A percentile compares a stretch with the other conserved stretches of the same genome.
Conservation (phyloP, 2,113 vertebrate genomes). For the Scomber japonicus region DNA sequence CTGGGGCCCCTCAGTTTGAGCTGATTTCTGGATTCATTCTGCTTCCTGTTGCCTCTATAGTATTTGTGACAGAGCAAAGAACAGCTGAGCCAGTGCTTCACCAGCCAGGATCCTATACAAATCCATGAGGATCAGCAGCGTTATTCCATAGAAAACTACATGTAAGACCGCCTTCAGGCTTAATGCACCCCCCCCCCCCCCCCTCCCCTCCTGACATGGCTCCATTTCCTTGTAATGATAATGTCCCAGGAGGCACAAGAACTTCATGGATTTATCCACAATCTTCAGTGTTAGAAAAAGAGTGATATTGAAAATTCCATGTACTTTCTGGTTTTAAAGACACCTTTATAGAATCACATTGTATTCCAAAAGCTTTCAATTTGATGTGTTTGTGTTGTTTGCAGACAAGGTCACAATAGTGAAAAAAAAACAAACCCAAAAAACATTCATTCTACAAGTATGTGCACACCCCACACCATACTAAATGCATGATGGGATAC, state of each 20-base stretch:
- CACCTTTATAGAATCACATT: not conserved
- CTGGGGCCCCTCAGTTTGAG: not conserved
- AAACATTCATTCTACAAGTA: not conserved
- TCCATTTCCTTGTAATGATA: conserved; percentile 41
- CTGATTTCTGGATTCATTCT: not conserved
- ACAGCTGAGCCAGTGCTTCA: not conserved
- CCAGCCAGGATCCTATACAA: conserved; percentile 8
- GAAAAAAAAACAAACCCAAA: not conserved
- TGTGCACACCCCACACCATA: not conserved
- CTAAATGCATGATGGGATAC: conserved; percentile 35
- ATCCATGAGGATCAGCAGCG: conserved; percentile 30
- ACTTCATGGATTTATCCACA: conserved; percentile 32
- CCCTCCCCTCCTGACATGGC: not conserved
- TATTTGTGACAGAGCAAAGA: conserved; percentile 7
- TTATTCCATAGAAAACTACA: conserved; percentile 30
- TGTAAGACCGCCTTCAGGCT: conserved; percentile 11
- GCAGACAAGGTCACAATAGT: not conserved
- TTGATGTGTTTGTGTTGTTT: not conserved
- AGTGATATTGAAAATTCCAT: not conserved
- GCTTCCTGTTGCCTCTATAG: not conserved
- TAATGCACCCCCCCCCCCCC: not conserved
- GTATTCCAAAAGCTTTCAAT: not conserved
- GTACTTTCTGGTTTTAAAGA: not conserved
- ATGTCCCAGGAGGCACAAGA: conserved; percentile 15
- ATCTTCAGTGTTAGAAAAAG: conserved; percentile 15